Evolutionary conservation across 2,888 invertebrate species (phyloP), one percentile per base, ranked within the genome.

Genomic region (Plagodis dolabraria): DNA sequence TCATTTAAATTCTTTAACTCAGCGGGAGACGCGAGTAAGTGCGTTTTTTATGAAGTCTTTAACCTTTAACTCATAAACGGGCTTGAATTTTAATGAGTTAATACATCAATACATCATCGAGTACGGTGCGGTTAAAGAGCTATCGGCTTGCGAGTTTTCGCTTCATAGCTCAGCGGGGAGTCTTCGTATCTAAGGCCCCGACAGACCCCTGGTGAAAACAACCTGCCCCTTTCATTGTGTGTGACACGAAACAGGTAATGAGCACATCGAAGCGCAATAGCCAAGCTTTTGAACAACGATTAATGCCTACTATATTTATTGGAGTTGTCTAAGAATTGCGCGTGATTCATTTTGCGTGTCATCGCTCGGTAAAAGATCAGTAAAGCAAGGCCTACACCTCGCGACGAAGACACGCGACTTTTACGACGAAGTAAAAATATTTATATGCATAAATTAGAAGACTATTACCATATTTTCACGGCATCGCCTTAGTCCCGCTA

Each of bases 71-170:
- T 81, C 75, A 75, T 79, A 82, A 83, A 85, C 84, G 81, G 82
- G 85, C 86, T 86, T 85, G 84, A 82, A 88, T 89, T 88, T 84
- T 83, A 89, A 90, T 89, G 83, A 89, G 87, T 87, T 86, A 89
- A 90, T 89, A 86, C 82, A 79, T 87, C 88, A 82, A 89, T 92
- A 83, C 82, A 89, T 90, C 87, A 86, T 87, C 79, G 75, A 73
- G 72, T 85, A 83, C 78, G 73, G 70, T 65, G 74, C 64, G 72
- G 73, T 79, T 84, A 79, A 85, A 77, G 81, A 83, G 82, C 82
- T 87, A 88, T 85, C 78, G 82, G 75, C 82, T 82, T 76, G 82
- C 81, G 71, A 78, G 82, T 84, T 83, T 85, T 86, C 80, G 82
- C 85, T 85, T 82, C 83, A 69, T 75, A 70, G 72, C 73, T 47